Conservation (phyloP, 2,797 vertebrate species). For the Poeciliopsis presidionis region DNA sequence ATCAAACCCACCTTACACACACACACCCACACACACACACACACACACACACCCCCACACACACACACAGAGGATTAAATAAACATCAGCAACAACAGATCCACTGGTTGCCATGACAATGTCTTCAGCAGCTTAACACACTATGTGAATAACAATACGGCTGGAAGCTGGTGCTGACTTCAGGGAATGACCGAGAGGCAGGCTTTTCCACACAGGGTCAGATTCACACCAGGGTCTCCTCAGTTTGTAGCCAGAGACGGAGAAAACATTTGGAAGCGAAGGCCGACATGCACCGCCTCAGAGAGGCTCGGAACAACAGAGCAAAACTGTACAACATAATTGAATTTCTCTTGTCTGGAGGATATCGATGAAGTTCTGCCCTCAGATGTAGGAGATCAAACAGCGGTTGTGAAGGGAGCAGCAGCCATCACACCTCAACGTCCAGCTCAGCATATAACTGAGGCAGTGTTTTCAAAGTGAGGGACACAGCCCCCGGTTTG, state of each 20-base stretch:
- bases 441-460: background rate
- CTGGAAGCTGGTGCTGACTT: slow-evolving; percentile 54
- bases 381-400: slow-evolving; percentile 7
- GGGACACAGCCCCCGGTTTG: too few species aligned
- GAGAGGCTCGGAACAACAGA: background rate
- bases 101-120: slow-evolving; percentile 78
- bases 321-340: background rate
- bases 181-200: slow-evolving; percentile 45
- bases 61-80: slow-evolving; percentile 64
- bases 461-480: too few species aligned
- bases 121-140: slow-evolving; percentile 71
- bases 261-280: background rate
- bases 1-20: slow-evolving; percentile 55
- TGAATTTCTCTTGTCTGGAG: slow-evolving; percentile 1
- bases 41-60: slow-evolving; percentile 29
- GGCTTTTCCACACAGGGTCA: slow-evolving; percentile 25
- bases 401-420: background rate
- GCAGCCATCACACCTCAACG: background rate
- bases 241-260: background rate
- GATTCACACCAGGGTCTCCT: background rate
- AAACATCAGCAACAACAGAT: slow-evolving; percentile 78
- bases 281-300: background rate
- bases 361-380: slow-evolving; percentile 6
- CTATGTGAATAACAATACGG: slow-evolving; percentile 80
- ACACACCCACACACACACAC: slow-evolving; percentile 35